Evolutionary conservation across 2,888 invertebrate genomes (phyloP).

Genomic region (Melanostoma scalare): DNA sequence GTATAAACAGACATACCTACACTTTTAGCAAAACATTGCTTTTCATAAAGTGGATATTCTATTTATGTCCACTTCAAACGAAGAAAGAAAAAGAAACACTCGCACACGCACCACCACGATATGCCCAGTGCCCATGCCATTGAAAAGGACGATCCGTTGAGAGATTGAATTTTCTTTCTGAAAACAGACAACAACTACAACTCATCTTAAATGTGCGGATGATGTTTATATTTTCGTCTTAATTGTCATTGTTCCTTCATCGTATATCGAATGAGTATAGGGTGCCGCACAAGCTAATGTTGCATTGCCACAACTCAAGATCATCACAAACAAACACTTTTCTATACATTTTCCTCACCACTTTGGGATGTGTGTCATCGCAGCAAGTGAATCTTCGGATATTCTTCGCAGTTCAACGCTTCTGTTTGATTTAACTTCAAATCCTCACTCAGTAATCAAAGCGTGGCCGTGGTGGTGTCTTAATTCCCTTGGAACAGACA

Average conservation of each 20-base stretch:
- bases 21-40: too few species aligned
- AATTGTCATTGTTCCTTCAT: constrained; percentile 51
- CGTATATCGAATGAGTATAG: too few species aligned
- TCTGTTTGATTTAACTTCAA: constrained; percentile 51
- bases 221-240: constrained; percentile 49
- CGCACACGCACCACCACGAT: constrained; percentile 4
- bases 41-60: neutral
- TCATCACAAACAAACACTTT: constrained; percentile 38
- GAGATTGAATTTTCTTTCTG: constrained; percentile 14
- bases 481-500: constrained; percentile 35
- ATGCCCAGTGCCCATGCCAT: constrained; percentile 14
- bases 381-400: constrained; percentile 56
- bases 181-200: constrained; percentile 14
- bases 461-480: constrained; percentile 40
- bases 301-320: constrained; percentile 41
- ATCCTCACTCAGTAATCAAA: constrained; percentile 53
- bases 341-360: constrained; percentile 36
- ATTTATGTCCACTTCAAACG: constrained; percentile 3
- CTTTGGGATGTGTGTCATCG: constrained; percentile 59
- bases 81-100: neutral
- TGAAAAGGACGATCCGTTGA: constrained; percentile 45
- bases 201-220: constrained; percentile 24
- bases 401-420: constrained; percentile 20
- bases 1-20: too few species aligned
- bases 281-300: constrained; percentile 31